Base-by-base conservation (phyloP, 1,140 invertebrate species). In the Drosophila bifasciata region DNA sequence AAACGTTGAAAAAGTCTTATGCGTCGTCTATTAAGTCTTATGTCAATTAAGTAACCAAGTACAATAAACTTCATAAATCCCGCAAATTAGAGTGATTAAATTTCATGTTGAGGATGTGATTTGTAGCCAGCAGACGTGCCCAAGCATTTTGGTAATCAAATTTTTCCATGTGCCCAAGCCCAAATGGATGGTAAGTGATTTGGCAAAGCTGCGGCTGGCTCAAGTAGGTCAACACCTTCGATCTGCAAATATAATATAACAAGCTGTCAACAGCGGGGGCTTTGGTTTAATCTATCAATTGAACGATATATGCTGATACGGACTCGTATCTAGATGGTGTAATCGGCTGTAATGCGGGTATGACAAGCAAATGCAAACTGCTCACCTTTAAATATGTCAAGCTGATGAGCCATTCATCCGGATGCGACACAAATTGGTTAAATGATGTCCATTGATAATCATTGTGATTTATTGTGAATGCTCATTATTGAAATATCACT, bases 31-130 rank as follows among this genome's bases (percentile, higher is more conserved):
- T n/a, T n/a, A n/a, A n/a, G n/a, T n/a, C n/a, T n/a, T 61, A 66
- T 79, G 79, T 75, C 64, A 71, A 75, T 84, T 84, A 79, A 79
- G 73, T 63, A 11, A n/a, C n/a, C 43, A 64, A 72, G 79, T 74
- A n/a, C n/a, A 76, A 84, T 84, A 84, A 84, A 84, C 61, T 84
- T 84, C 58, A 85, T 84, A 79, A 84, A 85, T 72, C 84, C 61
- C 50, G 56, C 60, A 79, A 84, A 84, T 84, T 84, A 76, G 80
- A 84, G 79, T 84, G 77, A 84, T 84, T 84, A 84, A 79, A 84
- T 84, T 84, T 84, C 61, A 70, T 85, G 79, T 13, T 13, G 11
- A 72, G 58, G 67, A 28, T 64, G 69, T 62, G 61, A 73, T 81
- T 84, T 73, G 48, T 40, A 51, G 36, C 46, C 25, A 43, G n/a